These are phyloP conservation scores for Drosophila serrata DNA, from an alignment of 1,140 invertebrate genomes.

Conservation along the genomic window DNA sequence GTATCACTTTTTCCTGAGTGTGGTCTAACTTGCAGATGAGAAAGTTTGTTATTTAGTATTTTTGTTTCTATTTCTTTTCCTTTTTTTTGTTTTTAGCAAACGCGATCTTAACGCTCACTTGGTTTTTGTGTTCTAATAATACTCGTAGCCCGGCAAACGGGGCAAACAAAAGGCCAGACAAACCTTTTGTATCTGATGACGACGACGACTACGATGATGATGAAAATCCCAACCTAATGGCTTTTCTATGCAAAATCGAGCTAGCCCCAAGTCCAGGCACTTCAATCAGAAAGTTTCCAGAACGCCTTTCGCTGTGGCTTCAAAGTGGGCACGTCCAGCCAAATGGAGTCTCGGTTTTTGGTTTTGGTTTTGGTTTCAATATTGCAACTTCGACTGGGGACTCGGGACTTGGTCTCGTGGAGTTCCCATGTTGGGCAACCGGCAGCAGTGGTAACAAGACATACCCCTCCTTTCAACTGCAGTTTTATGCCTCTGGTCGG, in stretches of 20 bases:
- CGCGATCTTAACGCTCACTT: slow-evolving; percentile 80
- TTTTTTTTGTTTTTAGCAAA: slow-evolving; percentile 37
- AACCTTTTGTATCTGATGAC: slow-evolving; percentile 60
- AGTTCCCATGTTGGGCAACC: slow-evolving; percentile 70
- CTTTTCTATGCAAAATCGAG: slow-evolving; percentile 74
- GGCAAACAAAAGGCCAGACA: slow-evolving; percentile 52
- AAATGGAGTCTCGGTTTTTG: slow-evolving; percentile 14
- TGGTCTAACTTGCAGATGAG: slow-evolving; percentile 53
- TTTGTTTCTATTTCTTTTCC: slow-evolving; percentile 33
- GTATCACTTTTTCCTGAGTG: slow-evolving; percentile 13
- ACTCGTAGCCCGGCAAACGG: slow-evolving; percentile 32
- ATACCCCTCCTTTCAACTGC: too few relatives aligned
- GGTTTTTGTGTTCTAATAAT: slow-evolving; percentile 81
- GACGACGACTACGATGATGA: slow-evolving; percentile 46
- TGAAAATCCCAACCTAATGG: slow-evolving; percentile 65
- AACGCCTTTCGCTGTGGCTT: slow-evolving; percentile 50
- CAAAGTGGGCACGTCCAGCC: slow-evolving; percentile 28
- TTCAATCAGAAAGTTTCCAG: slow-evolving; percentile 76
- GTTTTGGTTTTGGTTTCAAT: slow-evolving; percentile 10
- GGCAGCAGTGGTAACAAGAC: slow-evolving; percentile 33
- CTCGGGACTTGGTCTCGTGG: slow-evolving; percentile 12
- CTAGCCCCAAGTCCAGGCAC: slow-evolving; percentile 49
- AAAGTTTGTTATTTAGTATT: slow-evolving; percentile 67
- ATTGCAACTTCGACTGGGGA: slow-evolving; percentile 8
- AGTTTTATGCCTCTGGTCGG: slow-evolving; percentile 58